Evolutionary conservation across 2,113 vertebrate genomes (phyloP).

Genomic region (Natator depressus): DNA sequence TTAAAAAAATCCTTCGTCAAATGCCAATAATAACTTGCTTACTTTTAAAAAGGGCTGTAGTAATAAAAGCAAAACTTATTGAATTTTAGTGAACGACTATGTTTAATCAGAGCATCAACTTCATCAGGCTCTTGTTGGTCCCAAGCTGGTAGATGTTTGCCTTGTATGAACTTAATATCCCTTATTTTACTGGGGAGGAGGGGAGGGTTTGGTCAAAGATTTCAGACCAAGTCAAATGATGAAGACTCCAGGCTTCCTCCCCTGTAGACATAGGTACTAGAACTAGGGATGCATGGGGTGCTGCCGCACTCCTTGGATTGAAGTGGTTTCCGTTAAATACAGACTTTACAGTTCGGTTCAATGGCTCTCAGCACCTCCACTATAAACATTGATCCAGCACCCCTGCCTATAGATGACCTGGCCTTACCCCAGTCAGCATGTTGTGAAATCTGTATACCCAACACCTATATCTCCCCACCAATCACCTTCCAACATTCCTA

Average conservation of each 20-base stretch:
- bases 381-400: too few species aligned
- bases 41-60: accelerated
- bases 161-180: accelerated
- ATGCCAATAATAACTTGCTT: not conserved
- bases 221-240: not conserved
- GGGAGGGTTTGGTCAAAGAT: not conserved
- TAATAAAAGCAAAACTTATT: not conserved
- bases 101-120: not conserved
- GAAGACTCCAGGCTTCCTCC: not conserved
- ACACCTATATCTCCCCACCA: not conserved
- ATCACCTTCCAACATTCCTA: accelerated
- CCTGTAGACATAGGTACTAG: too few species aligned
- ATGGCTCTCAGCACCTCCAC: too few species aligned
- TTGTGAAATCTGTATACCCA: not conserved
- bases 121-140: not conserved
- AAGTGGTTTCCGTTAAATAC: too few species aligned
- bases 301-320: too few species aligned
- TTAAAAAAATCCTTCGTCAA: not conserved
- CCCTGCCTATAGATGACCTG: not conserved
- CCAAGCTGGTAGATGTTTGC: not conserved
- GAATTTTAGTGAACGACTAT: not conserved
- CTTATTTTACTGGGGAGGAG: not conserved
- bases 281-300: too few species aligned
- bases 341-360: too few species aligned
- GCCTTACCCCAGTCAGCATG: not conserved